phyloP scores from a whole-genome alignment of 2,113 vertebrate genomes.

The Notothenia coriiceps region DNA sequence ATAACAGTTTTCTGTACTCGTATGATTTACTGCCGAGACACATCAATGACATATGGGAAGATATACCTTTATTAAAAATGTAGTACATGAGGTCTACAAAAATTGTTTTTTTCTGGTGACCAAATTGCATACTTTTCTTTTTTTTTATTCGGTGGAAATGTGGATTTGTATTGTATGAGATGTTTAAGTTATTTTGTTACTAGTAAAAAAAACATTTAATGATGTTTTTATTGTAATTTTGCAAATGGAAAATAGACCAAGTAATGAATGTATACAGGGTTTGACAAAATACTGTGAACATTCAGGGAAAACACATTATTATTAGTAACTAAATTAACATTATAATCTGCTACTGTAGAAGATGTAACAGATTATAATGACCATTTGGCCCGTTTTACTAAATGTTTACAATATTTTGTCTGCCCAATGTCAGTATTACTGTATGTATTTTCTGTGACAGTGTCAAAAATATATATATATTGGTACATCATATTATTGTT shows the following conservation, averaged over 20 bases:
- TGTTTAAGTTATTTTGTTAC: conserved; percentile 62
- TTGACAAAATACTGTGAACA: conserved; percentile 39
- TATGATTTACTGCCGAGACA: conserved; percentile 55
- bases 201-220: conserved; percentile 26
- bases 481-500: neutral
- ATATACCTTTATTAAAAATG: conserved; percentile 21
- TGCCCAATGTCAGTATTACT: neutral
- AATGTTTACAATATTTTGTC: conserved; percentile 25
- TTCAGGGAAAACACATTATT: neutral
- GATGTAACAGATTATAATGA: neutral
- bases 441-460: neutral
- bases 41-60: conserved; percentile 14
- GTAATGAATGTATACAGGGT: conserved; percentile 25
- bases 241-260: neutral
- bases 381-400: conserved; percentile 3
- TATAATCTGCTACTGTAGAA: neutral
- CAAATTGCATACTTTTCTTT: conserved; percentile 17
- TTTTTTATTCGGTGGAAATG: conserved; percentile 26
- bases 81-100: conserved; percentile 1
- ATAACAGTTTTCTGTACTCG: conserved; percentile 62
- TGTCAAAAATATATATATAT: conserved; percentile 14
- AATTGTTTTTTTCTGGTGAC: conserved; percentile 18
- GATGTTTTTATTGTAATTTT: conserved; percentile 20
- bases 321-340: neutral
- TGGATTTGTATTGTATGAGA: conserved; percentile 42